Evolutionary conservation across 1,140 invertebrate genomes (phyloP), one percentile per base, ranked within the genome.

Genomic region (Tetraneura akinire): DNA sequence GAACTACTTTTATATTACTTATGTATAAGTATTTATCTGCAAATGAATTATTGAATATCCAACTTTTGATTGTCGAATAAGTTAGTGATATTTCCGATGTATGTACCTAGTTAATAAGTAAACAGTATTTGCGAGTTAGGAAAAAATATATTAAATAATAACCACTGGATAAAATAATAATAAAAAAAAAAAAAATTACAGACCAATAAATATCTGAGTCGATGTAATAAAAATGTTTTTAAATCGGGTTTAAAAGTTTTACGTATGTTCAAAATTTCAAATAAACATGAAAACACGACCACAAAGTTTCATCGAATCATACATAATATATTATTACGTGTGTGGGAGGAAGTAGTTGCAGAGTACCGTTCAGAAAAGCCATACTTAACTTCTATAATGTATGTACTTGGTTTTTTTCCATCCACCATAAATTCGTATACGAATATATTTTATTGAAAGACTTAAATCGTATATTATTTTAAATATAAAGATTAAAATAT

Each of bases 161-260:
- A 1, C 45, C n/a, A 45, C n/a, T 1, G n/a, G n/a, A n/a, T n/a
- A n/a, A n/a, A n/a, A n/a, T n/a, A n/a, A n/a, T n/a, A 37, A 3
- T 37, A 37, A 37, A 37, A 37, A 37, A 37, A 37, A 11, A 23
- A 66, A 68, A 45, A 18, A 68, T n/a, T 45, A 16, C 32, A 32
- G 32, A 32, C 37, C 37, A 68, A 45, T 45, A 68, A 45, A 68
- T 45, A n/a, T 45, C 10, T 8, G 11, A 13, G 1, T 21, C 21
- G 42, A 45, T 23, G 42, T 68, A 68, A 68, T 68, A n/a, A 23
- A 68, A 68, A 68, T 45, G 42, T 45, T n/a, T 68, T 45, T 11
- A 23, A 45, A 11, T 16, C 21, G 3, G 42, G 64, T 11, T n/a
- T 45, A 45, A 62, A 45, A 68, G 37, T 45, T 68, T 45, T 68